A percentile compares a stretch with the other conserved stretches of the same genome.
Evolutionary conservation across 2,888 invertebrate genomes (phyloP).

Genomic region (Phrixothrix hirtus): DNA sequence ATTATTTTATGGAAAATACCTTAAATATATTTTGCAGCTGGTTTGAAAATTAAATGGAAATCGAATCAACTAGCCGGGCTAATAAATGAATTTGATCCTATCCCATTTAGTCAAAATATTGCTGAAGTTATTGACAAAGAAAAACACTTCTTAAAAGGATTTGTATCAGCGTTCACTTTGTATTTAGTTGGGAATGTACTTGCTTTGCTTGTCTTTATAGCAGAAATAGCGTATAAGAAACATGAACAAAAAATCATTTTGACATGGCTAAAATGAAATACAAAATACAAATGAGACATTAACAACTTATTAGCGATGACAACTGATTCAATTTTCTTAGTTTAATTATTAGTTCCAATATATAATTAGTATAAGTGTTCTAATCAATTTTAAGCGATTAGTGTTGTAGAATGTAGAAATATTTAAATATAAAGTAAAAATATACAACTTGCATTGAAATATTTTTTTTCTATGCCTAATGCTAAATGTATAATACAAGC

Average conservation of each 20-base stretch:
- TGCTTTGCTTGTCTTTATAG: slow-evolving; percentile 4
- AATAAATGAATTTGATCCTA: background rate
- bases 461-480: no score
- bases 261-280: background rate
- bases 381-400: no score
- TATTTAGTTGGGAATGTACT: slow-evolving; percentile 1
- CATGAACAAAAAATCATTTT: background rate
- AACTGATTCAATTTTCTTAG: no score
- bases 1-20: background rate
- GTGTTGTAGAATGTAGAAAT: no score
- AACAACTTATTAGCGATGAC: no score
- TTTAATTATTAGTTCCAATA: no score
- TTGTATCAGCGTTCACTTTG: slow-evolving; percentile 1
- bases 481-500: no score
- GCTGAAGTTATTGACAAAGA: slow-evolving; percentile 1
- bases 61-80: background rate
- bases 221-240: slow-evolving; percentile 1
- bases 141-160: slow-evolving; percentile 8
- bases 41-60: slow-evolving; percentile 5
- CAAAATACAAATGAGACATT: no score
- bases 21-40: background rate
- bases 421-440: no score
- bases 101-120: slow-evolving; percentile 5
- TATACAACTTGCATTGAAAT: no score
- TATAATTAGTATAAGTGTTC: no score